Evolutionary conservation across 2,113 vertebrate genomes (phyloP).

Genomic region (Thunnus maccoyii): DNA sequence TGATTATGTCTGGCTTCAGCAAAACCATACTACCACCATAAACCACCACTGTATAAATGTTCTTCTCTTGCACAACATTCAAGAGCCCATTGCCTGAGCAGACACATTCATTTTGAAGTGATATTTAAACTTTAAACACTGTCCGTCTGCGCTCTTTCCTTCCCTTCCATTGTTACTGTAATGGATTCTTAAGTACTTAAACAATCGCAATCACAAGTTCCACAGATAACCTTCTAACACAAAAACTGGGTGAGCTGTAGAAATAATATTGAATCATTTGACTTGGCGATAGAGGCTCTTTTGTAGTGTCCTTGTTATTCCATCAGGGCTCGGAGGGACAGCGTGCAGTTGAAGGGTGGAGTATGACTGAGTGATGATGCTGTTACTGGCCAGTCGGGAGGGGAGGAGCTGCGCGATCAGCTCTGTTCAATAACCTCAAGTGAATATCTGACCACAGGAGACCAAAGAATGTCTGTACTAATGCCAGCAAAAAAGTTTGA

Average conservation of each 20-base stretch:
- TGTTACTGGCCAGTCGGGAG: conserved; percentile 52
- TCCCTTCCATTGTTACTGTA: background rate
- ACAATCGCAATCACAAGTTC: background rate
- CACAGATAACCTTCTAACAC: conserved; percentile 16
- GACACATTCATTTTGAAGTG: background rate
- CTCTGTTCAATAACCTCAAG: conserved; percentile 60
- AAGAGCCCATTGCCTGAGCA: background rate
- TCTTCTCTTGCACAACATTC: background rate
- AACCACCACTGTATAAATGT: background rate
- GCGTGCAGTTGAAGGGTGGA: conserved; percentile 59
- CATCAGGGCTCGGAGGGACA: conserved; percentile 53
- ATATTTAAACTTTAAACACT: background rate
- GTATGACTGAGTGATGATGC: conserved; percentile 54
- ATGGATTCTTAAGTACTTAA: background rate
- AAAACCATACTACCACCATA: background rate
- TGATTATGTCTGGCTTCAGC: background rate
- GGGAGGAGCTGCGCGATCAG: conserved; percentile 48
- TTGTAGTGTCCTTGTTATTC: conserved; percentile 49
- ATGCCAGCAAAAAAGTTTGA: conserved; percentile 53
- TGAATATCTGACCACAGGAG: conserved; percentile 58
- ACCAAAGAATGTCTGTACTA: conserved; percentile 62
- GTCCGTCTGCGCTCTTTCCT: background rate
- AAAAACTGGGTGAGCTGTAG: background rate
- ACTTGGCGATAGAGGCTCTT: conserved; percentile 55
- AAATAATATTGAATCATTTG: conserved; percentile 63